Evolutionary conservation across 64 coral and sea anemone genomes (phyloP).

Genomic region (Dendronephthya gigantea): DNA sequence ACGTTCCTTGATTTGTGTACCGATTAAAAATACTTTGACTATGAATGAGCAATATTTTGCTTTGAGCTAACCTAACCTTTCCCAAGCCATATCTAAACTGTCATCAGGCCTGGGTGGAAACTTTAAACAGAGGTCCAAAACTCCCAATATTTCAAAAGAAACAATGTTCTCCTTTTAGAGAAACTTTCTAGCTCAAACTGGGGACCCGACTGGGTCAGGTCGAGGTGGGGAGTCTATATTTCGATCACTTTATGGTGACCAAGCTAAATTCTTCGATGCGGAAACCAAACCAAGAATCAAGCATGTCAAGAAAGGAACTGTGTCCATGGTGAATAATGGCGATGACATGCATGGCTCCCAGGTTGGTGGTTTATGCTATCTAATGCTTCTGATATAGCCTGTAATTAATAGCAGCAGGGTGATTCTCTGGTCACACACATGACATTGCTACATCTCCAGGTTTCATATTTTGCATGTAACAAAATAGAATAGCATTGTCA

Average conservation of each 20-base stretch:
- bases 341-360: slow-evolving; percentile 97
- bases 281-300: slow-evolving; percentile 83
- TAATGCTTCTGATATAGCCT: too few relatives aligned
- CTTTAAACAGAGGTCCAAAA: neutral
- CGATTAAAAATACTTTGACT: too few relatives aligned
- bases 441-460: too few relatives aligned
- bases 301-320: slow-evolving; percentile 75
- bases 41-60: too few relatives aligned
- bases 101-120: neutral
- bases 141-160: too few relatives aligned
- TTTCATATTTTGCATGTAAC: too few relatives aligned
- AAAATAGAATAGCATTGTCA: too few relatives aligned
- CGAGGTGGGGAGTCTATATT: slow-evolving; percentile 84
- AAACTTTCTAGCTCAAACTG: slow-evolving; percentile 89
- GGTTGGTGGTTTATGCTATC: slow-evolving; percentile 16
- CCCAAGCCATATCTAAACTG: too few relatives aligned
- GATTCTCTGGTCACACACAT: too few relatives aligned
- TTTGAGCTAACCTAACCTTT: too few relatives aligned
- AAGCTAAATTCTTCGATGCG: slow-evolving; percentile 91
- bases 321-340: slow-evolving; percentile 98
- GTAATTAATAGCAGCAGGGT: too few relatives aligned
- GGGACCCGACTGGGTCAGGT: slow-evolving; percentile 67
- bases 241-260: slow-evolving; percentile 92
- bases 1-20: too few relatives aligned
- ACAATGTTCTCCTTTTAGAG: slow-evolving; percentile 26